phyloP scores from a whole-genome alignment of 2,113 vertebrate genomes.

The Mormyrus iriodes region DNA sequence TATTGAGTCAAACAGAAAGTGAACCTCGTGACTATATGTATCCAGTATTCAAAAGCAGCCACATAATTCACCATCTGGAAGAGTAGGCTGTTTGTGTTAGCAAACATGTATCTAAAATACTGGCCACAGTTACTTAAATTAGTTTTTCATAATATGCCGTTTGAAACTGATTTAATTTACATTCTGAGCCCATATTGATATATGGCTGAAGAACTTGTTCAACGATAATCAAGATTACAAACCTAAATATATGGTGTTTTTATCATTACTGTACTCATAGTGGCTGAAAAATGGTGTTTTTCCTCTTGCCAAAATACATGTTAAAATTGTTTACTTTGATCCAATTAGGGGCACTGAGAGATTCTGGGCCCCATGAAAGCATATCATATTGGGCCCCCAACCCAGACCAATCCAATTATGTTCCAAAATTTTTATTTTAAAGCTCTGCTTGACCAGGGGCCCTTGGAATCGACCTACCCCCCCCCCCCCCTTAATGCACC shows the following conservation, averaged over 20 bases:
- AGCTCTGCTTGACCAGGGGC: no score
- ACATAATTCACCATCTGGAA: background rate
- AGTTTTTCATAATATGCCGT: no score
- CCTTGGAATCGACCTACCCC: no score
- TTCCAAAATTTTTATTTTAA: background rate
- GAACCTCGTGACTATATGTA: no score
- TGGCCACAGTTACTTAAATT: background rate
- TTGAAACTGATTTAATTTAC: no score
- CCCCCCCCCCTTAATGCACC: background rate
- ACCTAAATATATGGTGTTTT: background rate
- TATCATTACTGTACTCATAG: background rate
- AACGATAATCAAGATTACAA: no score
- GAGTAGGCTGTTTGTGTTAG: background rate
- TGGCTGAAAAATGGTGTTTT: background rate
- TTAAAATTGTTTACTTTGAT: background rate
- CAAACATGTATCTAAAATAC: background rate
- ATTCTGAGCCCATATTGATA: no score
- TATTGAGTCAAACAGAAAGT: no score
- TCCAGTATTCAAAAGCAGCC: background rate
- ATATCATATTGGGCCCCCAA: background rate
- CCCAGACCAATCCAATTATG: background rate
- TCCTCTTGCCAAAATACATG: background rate
- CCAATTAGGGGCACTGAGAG: no score
- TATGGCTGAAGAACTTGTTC: no score
- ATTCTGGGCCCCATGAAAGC: background rate